phyloP scores from a whole-genome alignment of 1,140 invertebrate genomes.

The Luehdorfia chinensis region DNA sequence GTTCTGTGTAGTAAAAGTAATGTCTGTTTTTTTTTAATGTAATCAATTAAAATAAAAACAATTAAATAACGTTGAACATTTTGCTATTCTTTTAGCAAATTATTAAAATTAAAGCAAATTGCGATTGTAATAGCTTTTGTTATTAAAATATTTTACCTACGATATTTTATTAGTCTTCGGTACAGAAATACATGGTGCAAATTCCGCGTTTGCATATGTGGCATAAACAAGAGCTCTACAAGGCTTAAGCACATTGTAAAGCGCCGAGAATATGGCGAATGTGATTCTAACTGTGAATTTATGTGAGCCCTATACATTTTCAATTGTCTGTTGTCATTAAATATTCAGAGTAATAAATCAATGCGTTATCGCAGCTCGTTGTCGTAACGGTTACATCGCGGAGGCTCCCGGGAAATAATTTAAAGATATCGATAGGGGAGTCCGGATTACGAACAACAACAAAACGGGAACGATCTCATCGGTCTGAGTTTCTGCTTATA shows the following conservation, averaged over 20 bases:
- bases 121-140: no score
- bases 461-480: slow-evolving; percentile 38
- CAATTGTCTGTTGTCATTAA: slow-evolving; percentile 73
- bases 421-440: slow-evolving; percentile 60
- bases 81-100: no score
- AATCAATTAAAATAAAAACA: no score
- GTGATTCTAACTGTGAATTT: slow-evolving; percentile 58
- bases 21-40: no score
- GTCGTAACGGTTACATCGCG: slow-evolving; percentile 57
- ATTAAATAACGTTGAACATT: no score
- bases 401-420: slow-evolving; percentile 60
- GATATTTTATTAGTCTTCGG: slow-evolving; percentile 6
- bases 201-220: slow-evolving; percentile 24
- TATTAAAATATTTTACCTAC: no score
- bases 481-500: slow-evolving; percentile 19
- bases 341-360: slow-evolving; percentile 72
- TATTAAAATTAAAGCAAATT: no score
- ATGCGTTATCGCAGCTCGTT: slow-evolving; percentile 58
- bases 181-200: slow-evolving; percentile 1
- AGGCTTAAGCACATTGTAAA: slow-evolving; percentile 39
- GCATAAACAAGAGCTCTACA: slow-evolving; percentile 49
- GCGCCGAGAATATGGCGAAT: slow-evolving; percentile 48
- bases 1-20: no score
- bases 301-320: slow-evolving; percentile 69
- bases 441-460: slow-evolving; percentile 40